A percentile compares a stretch with the other conserved stretches of the same genome.
Conservation (phyloP, 2,797 vertebrate species). For the Geotrypetes seraphini region DNA sequence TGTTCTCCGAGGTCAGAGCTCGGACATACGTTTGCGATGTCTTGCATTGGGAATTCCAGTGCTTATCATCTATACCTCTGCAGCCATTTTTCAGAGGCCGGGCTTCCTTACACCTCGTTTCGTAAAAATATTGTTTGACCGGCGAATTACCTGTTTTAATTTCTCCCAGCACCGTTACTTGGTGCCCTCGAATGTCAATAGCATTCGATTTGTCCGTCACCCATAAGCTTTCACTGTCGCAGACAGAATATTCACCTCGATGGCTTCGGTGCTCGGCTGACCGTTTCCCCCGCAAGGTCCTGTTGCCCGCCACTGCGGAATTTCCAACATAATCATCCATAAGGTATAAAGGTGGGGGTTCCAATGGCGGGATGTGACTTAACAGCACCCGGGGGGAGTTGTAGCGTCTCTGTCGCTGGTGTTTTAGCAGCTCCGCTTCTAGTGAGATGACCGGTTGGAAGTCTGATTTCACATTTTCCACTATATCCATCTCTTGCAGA, state of each 20-base stretch:
- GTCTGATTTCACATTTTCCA: conserved; percentile 41
- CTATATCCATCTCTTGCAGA: conserved; percentile 24
- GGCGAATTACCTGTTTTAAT: conserved; percentile 69
- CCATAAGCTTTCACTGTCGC: conserved; percentile 90
- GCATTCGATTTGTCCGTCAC: conserved; percentile 85
- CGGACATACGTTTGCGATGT: conserved; percentile 86
- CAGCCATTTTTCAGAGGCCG: conserved; percentile 75
- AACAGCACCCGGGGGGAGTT: conserved; percentile 85
- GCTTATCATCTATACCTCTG: conserved; percentile 91
- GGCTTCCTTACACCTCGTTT: conserved; percentile 77
- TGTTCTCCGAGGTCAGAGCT: conserved; percentile 76
- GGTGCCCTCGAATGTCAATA: conserved; percentile 69
- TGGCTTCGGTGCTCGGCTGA: conserved; percentile 81
- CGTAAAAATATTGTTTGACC: conserved; percentile 92
- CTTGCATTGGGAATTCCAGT: conserved; percentile 98
- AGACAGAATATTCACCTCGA: conserved; percentile 88
- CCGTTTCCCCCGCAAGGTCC: conserved; percentile 74
- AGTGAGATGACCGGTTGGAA: conserved; percentile 63
- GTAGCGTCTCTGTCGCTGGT: conserved; percentile 84
- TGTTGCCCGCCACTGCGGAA: conserved; percentile 49
- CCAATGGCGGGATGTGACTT: conserved; percentile 75
- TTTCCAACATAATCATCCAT: conserved; percentile 74
- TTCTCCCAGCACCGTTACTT: conserved; percentile 75
- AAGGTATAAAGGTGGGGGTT: conserved; percentile 82
- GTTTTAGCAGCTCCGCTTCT: conserved; percentile 71